These are phyloP conservation scores for Papilio elwesi DNA, from an alignment of 2,888 invertebrate species.

Conservation along the genomic window DNA sequence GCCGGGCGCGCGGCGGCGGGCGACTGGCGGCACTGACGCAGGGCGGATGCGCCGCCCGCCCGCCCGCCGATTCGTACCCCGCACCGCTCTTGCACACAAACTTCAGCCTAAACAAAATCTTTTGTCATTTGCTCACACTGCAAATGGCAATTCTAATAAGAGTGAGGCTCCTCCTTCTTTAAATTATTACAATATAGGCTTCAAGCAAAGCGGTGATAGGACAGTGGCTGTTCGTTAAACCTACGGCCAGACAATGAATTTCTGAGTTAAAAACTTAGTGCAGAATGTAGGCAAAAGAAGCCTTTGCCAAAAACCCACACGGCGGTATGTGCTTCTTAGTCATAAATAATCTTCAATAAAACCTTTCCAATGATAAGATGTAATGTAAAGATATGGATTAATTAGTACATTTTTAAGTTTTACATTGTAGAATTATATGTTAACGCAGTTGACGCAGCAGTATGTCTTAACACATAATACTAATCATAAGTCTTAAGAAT, in stretches of 20 bases:
- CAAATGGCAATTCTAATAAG: constrained; percentile 1
- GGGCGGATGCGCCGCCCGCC: constrained; percentile 80
- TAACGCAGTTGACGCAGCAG: no score
- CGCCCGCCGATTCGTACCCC: constrained; percentile 75
- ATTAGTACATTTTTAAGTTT: no score
- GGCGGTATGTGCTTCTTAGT: no score
- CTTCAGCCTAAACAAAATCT: constrained; percentile 47
- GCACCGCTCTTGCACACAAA: constrained; percentile 56
- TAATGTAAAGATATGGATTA: no score
- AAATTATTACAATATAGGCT: constrained; percentile 26
- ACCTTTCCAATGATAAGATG: no score
- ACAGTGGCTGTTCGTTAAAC: background rate
- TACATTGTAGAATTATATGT: no score
- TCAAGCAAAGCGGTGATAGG: background rate
- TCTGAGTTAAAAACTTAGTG: background rate
- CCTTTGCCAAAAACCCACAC: no score
- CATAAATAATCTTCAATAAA: no score
- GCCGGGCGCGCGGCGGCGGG: constrained; percentile 79
- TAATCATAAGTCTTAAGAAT: background rate
- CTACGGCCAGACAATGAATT: background rate
- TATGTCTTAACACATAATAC: background rate
- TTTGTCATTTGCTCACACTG: constrained; percentile 35
- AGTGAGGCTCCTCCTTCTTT: no score
- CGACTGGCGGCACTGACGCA: constrained; percentile 79
- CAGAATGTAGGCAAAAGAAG: no score